These are phyloP conservation scores for Neogobius melanostomus DNA, from an alignment of 2,113 vertebrate species.

Conservation along the genomic window DNA sequence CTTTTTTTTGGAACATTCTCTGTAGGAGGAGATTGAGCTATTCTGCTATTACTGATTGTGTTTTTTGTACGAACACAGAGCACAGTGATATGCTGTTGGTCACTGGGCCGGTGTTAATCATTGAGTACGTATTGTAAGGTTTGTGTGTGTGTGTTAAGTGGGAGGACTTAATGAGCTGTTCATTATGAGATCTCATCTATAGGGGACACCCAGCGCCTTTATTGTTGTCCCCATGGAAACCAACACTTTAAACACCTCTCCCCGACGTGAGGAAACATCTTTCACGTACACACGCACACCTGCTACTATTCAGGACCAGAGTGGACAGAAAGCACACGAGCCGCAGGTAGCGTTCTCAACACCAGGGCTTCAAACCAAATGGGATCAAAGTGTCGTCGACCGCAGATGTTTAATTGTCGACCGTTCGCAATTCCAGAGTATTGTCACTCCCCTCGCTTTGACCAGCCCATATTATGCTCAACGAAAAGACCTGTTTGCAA, in stretches of 20 bases:
- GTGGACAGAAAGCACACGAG: constrained; percentile 13
- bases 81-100: constrained; percentile 4
- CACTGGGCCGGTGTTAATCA: constrained; percentile 4
- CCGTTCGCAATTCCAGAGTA: no score
- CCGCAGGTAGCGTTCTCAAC: constrained; percentile 25
- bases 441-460: not conserved
- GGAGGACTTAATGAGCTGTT: not conserved
- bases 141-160: not conserved
- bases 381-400: constrained; percentile 33
- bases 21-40: no score
- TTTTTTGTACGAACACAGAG: not conserved
- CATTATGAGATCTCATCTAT: constrained; percentile 4
- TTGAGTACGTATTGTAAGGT: not conserved
- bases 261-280: constrained; percentile 1
- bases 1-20: no score
- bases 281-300: constrained; percentile 3
- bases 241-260: constrained; percentile 19
- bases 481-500: not conserved
- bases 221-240: constrained; percentile 62
- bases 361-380: constrained; percentile 23
- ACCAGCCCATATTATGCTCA: not conserved
- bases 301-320: constrained; percentile 38
- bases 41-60: no score
- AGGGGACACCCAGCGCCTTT: constrained; percentile 7
- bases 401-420: constrained; percentile 1